Evolutionary conservation across 53 echinoderm and acorn worm genomes (phyloP), one percentile per base, ranked within the genome.

Genomic region (Mesocentrotus franciscanus): DNA sequence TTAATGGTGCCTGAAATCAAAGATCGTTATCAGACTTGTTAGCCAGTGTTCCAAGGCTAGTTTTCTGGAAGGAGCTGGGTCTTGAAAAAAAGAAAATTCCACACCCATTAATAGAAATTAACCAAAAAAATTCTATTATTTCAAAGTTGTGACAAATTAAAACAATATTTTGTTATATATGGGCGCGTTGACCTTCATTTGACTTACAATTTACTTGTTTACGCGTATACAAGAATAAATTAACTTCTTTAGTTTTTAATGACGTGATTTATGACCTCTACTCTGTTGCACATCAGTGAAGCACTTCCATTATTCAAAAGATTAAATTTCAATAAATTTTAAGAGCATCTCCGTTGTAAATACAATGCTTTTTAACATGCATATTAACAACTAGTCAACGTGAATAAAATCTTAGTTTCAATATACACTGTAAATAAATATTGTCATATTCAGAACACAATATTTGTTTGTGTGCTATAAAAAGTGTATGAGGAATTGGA

Each of bases 1-100:
- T 70, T 91, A 70, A 70, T 22, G 66, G 36, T 39, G 91, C 70
- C 35, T 66, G 42, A 91, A 91, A 68, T 91, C 91, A 66, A 14
- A 33, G 91, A 91, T 91, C 24, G 8, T 91, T 91, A 91, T 91
- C 91, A 42, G 32, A 15, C 27, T 30, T 34, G 29, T 61, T 26
- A 15, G 36, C 61, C 22, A 70, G 17, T 66, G 68, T 91, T 91
- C 87, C 87, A 87, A 13, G 58, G 58, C 26, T 11, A 27, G 14
- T 14, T 24, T 49, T 55, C 42, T 57, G 58, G 56, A 87, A 14
- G 15, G 8, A 12, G 14, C 8, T 29, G 27, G 9, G n/a, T 56
- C 55, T 27, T 1, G 9, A 87, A 87, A 57, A 57, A 4, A n/a
- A 27, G 10, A 81, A 10, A 15, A 34, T 34, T 57, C 57, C 26